Conservation (phyloP, 2,888 invertebrate genomes). For the Pristionchus exspectatus region DNA sequence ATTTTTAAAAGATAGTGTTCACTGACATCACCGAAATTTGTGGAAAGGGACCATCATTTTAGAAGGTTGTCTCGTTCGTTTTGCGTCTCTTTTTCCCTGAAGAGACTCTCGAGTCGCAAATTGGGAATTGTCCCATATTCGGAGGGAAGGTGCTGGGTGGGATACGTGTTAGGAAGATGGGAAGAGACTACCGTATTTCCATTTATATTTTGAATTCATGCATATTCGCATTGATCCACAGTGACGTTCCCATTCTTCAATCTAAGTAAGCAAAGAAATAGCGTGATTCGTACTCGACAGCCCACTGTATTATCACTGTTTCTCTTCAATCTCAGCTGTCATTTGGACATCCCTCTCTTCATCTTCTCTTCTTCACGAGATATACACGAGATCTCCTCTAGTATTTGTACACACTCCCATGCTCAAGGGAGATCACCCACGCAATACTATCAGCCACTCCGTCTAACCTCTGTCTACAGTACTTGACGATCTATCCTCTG, state of each 20-base stretch:
- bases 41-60: background rate
- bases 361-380: background rate
- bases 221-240: too few species aligned
- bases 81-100: background rate
- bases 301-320: background rate
- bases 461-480: background rate
- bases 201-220: background rate
- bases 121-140: conserved; percentile 43
- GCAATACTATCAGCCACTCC: conserved; percentile 1
- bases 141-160: background rate
- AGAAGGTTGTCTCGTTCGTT: conserved; percentile 30
- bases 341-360: background rate
- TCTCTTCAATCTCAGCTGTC: background rate
- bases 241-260: too few species aligned
- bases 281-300: background rate
- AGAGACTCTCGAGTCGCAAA: background rate
- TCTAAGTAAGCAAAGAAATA: background rate
- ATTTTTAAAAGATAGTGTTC: background rate
- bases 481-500: background rate
- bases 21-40: background rate
- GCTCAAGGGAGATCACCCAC: background rate
- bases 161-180: background rate
- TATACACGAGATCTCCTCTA: background rate
- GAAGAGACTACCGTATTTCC: background rate
- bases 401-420: conserved; percentile 8